Conservation (phyloP, 2,888 invertebrate species). For the Calliopum simillimum region DNA sequence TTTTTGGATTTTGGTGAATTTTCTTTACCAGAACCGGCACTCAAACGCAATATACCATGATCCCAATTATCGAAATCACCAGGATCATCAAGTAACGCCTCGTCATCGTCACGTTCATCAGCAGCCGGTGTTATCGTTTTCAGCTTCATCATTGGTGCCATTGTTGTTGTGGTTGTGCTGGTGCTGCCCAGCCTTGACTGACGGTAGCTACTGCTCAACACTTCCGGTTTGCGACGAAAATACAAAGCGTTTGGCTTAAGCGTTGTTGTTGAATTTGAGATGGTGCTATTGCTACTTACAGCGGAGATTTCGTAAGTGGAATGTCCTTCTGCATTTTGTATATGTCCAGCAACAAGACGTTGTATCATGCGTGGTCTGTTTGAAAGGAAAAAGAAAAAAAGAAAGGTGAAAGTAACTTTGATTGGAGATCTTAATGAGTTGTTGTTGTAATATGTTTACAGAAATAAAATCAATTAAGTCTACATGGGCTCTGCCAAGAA, state of each 20-base stretch:
- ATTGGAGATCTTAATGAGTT: background rate
- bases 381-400: constrained; percentile 37
- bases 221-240: constrained; percentile 46
- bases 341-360: constrained; percentile 77
- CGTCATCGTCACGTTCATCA: constrained; percentile 57
- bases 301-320: constrained; percentile 59
- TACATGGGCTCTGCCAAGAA: background rate
- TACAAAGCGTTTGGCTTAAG: constrained; percentile 25
- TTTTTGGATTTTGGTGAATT: constrained; percentile 64
- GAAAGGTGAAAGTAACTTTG: background rate
- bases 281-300: constrained; percentile 53
- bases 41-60: constrained; percentile 76
- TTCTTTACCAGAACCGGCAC: constrained; percentile 77
- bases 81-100: constrained; percentile 62
- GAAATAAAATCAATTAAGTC: too few species aligned
- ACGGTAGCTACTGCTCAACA: constrained; percentile 56
- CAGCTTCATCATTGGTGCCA: constrained; percentile 18
- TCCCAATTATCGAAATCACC: constrained; percentile 71
- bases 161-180: constrained; percentile 26
- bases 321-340: constrained; percentile 65
- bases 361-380: constrained; percentile 72
- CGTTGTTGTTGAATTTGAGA: constrained; percentile 43
- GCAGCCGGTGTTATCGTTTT: constrained; percentile 1
- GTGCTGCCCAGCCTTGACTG: constrained; percentile 42
- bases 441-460: too few species aligned